Evolutionary conservation across 2,113 vertebrate genomes (phyloP), one percentile per base, ranked within the genome.

Genomic region (Tapirus terrestris): DNA sequence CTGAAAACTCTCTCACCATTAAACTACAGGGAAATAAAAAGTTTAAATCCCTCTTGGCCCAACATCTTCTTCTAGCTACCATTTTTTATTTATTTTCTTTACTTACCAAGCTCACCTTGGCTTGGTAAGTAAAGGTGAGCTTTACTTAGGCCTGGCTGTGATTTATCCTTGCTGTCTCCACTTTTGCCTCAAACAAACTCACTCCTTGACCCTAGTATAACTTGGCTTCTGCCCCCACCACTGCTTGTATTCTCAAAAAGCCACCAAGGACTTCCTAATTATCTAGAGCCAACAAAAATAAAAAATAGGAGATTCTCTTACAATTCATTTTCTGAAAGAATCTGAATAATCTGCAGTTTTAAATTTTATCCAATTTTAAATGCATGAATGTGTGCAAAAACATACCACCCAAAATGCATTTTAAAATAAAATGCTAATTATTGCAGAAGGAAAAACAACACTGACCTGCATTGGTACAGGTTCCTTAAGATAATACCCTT

Each of bases 401-500:
- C 58, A 89, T 80, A 92, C 17, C 39, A 97, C 25, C 36, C 92
- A 95, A 96, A 97, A 65, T 33, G 17, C 39, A 85, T 83, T 84
- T 97, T 48, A 61, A 96, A 96, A 97, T 76, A 94, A 84, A 95
- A 94, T 63, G 29, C 8, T 82, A 77, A 88, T 93, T 85, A 95
- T 9, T 95, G 10, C 13, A 81, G 87, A 67, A 94, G 67, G 25
- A 83, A 87, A 93, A 94, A 84, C 27, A 93, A 81, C 65, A 97
- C 98, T 96, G 98, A 99, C 99, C 99, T 99, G 99, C 92, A 99
- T 98, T 97, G 99, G 99, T 95, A 99, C 99, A 39, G 99, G 99
- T 93, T 99, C 99, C 98, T 99, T 99, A 96, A 99, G 99, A 97
- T 99, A 99, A 99, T 99, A 99, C 51, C 99, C 99, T 98, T 99